These are phyloP conservation scores for Ligdia adustata DNA, from an alignment of 2,888 invertebrate species.

Conservation along the genomic window DNA sequence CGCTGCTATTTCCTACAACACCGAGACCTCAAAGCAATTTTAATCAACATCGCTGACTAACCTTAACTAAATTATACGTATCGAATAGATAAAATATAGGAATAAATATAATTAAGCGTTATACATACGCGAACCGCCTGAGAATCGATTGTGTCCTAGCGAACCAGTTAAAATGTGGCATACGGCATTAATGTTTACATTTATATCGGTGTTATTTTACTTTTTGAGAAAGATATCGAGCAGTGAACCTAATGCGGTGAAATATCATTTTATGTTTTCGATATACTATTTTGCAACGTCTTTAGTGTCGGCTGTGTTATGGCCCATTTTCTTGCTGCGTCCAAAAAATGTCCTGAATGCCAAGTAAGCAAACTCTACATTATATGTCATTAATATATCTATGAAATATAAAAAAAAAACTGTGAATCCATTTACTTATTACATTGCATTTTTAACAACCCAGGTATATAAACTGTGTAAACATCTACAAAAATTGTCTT, in stretches of 20 bases:
- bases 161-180: constrained; percentile 56
- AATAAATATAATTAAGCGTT: constrained; percentile 39
- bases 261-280: constrained; percentile 56
- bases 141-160: constrained; percentile 44
- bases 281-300: constrained; percentile 52
- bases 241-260: constrained; percentile 54
- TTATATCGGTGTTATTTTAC: constrained; percentile 49
- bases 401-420: no score
- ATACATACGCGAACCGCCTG: constrained; percentile 40
- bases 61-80: constrained; percentile 11
- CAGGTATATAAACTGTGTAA: no score
- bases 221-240: constrained; percentile 54
- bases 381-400: no score
- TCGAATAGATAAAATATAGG: constrained; percentile 12
- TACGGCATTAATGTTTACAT: constrained; percentile 46
- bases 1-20: not conserved
- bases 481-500: no score
- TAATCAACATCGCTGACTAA: constrained; percentile 4
- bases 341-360: constrained; percentile 67
- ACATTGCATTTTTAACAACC: no score
- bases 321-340: constrained; percentile 61
- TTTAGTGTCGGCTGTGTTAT: constrained; percentile 46
- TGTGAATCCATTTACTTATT: no score
- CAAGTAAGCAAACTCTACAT: constrained; percentile 70
- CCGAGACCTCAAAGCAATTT: not conserved